Percentiles rank a stretch among this genome's conserved stretches.
These are phyloP conservation scores for Drosophila punjabiensis DNA, from an alignment of 1,140 invertebrate genomes.

Conservation along the genomic window DNA sequence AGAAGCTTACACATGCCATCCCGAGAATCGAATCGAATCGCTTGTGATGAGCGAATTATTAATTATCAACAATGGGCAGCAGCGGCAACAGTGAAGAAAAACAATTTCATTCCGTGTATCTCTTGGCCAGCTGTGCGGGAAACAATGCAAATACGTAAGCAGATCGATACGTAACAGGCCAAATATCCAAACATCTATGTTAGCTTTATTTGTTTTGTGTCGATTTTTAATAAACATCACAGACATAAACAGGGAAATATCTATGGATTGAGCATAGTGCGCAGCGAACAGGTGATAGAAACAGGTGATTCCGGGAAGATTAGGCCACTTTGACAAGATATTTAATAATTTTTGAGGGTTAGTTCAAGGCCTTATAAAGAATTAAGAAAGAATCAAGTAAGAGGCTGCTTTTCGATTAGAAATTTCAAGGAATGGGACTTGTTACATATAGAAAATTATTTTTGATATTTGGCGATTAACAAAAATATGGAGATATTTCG, in stretches of 20 bases:
- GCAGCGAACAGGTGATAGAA: conserved; percentile 23
- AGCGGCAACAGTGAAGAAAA: conserved; percentile 29
- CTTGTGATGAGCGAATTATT: conserved; percentile 72
- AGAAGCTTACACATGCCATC: conserved; percentile 62
- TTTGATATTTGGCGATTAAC: conserved; percentile 7
- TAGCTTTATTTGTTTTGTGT: conserved; percentile 44
- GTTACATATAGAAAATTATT: conserved; percentile 1
- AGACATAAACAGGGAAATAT: conserved; percentile 56
- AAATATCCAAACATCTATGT: conserved; percentile 28
- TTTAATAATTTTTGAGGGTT: not conserved
- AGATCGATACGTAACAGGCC: conserved; percentile 22
- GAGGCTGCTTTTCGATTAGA: not conserved
- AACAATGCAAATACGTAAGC: conserved; percentile 40
- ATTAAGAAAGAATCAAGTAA: not conserved
- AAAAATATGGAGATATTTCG: conserved; percentile 4
- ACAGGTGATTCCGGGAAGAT: conserved; percentile 16
- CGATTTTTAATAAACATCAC: conserved; percentile 27
- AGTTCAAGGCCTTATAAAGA: not conserved
- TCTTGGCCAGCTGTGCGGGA: conserved; percentile 12
- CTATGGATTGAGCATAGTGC: conserved; percentile 27
- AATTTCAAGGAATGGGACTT: not conserved
- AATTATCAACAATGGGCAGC: conserved; percentile 69
- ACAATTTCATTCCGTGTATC: conserved; percentile 47
- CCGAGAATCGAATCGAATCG: conserved; percentile 40
- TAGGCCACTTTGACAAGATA: not conserved